Evolutionary conservation across 2,113 vertebrate species (phyloP).

Genomic region (Proterorhinus semilunaris): DNA sequence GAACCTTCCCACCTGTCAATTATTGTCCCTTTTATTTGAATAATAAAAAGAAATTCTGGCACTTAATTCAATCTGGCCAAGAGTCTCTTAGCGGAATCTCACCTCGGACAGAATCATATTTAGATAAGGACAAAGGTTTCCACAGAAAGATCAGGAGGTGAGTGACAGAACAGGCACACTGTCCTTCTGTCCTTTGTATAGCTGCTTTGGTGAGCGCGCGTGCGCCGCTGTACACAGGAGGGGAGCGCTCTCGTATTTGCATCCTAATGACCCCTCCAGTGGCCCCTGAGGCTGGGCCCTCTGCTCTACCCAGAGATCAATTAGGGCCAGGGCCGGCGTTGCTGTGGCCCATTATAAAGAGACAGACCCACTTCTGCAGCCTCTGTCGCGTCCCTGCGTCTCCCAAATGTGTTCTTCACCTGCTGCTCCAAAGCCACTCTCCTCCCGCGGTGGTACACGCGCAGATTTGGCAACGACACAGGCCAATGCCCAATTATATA

Average conservation of each 20-base stretch:
- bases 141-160: conserved; percentile 24
- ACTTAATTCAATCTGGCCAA: not conserved
- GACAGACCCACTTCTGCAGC: conserved; percentile 32
- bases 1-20: conserved; percentile 8
- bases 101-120: conserved; percentile 5
- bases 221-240: conserved; percentile 42
- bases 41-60: conserved; percentile 1
- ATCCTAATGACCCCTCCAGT: conserved; percentile 78
- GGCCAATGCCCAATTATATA: conserved; percentile 1
- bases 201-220: conserved; percentile 27
- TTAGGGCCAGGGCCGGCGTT: conserved; percentile 67
- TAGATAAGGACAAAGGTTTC: conserved; percentile 14
- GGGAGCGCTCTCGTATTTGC: conserved; percentile 72
- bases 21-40: conserved; percentile 24
- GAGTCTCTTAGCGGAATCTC: not conserved
- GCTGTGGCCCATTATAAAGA: conserved; percentile 57
- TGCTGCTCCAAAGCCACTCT: conserved; percentile 32
- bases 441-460: conserved; percentile 22
- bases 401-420: conserved; percentile 43
- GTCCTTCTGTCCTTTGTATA: conserved; percentile 27
- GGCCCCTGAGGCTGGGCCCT: conserved; percentile 75
- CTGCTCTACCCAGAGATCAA: conserved; percentile 79
- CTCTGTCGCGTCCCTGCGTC: conserved; percentile 29
- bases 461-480: not conserved
- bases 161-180: conserved; percentile 35